phyloP scores from a whole-genome alignment of 2,113 vertebrate genomes.

The Galeopterus variegatus region DNA sequence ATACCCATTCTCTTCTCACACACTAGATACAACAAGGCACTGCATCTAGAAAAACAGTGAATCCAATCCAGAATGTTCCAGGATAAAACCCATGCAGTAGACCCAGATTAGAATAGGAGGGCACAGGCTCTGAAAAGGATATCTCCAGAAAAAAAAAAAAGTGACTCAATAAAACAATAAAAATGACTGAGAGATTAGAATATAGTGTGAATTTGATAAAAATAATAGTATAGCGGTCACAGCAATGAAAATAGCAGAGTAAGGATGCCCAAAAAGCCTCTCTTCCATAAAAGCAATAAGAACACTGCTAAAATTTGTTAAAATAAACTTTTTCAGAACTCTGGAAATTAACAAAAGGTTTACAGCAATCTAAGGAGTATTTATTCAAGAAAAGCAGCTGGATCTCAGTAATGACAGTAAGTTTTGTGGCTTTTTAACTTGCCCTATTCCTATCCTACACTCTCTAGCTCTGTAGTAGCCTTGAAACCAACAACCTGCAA shows the following conservation, averaged over 20 bases:
- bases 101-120: neutral
- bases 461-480: neutral
- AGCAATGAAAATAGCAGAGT: neutral
- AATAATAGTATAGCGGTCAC: neutral
- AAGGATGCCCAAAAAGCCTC: neutral
- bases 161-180: neutral
- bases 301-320: neutral
- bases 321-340: slow-evolving; percentile 19
- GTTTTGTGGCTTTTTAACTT: neutral
- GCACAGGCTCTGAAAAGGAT: neutral
- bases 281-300: neutral
- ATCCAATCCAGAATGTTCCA: neutral
- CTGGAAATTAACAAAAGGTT: neutral
- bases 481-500: neutral
- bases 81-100: neutral
- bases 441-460: neutral
- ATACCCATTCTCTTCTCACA: neutral
- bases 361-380: neutral
- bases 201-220: neutral
- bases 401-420: neutral
- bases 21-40: neutral
- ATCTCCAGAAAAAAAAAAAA: neutral
- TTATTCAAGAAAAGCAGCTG: neutral
- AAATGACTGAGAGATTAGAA: slow-evolving; percentile 2
- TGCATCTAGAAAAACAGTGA: slow-evolving; percentile 1